Evolutionary conservation across 53 echinoderm and acorn worm genomes (phyloP).

Genomic region (Hippasteria phrygiana): DNA sequence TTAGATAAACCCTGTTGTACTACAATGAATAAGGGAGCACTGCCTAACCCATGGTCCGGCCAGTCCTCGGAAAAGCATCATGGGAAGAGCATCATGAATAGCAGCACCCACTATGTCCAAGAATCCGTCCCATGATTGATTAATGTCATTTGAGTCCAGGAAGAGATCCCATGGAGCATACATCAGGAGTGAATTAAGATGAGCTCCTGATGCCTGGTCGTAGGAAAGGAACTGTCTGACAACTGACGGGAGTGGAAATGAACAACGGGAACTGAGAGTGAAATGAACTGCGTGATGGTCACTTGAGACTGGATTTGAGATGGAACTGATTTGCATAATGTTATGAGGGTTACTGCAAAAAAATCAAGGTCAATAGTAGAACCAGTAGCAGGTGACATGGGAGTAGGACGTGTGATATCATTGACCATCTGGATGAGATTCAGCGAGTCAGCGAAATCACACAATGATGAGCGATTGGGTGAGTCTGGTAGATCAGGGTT

Average conservation of each 20-base stretch:
- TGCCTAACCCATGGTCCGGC: no score
- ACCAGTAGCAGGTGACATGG: not conserved
- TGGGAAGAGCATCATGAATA: constrained; percentile 17
- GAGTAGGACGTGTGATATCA: constrained; percentile 1
- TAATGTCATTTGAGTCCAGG: constrained; percentile 9
- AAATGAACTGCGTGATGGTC: constrained; percentile 51
- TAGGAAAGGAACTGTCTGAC: constrained; percentile 37
- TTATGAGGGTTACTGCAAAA: constrained; percentile 25
- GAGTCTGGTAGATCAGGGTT: not conserved
- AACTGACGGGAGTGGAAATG: constrained; percentile 12
- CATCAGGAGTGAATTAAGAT: not conserved
- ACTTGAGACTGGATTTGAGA: constrained; percentile 44
- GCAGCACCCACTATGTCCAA: constrained; percentile 42
- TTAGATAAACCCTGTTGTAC: no score
- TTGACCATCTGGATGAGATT: constrained; percentile 24
- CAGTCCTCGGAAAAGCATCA: no score
- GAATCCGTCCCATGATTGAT: constrained; percentile 31
- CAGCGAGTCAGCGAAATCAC: constrained; percentile 23
- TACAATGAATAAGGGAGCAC: no score
- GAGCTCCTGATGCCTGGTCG: not conserved
- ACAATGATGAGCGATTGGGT: not conserved
- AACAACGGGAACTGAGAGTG: not conserved
- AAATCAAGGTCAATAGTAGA: constrained; percentile 23
- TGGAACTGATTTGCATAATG: not conserved
- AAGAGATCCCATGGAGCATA: constrained; percentile 47